Evolutionary conservation across 2,113 vertebrate species (phyloP), one percentile per base, ranked within the genome.

Genomic region (Lucifuga dentata): DNA sequence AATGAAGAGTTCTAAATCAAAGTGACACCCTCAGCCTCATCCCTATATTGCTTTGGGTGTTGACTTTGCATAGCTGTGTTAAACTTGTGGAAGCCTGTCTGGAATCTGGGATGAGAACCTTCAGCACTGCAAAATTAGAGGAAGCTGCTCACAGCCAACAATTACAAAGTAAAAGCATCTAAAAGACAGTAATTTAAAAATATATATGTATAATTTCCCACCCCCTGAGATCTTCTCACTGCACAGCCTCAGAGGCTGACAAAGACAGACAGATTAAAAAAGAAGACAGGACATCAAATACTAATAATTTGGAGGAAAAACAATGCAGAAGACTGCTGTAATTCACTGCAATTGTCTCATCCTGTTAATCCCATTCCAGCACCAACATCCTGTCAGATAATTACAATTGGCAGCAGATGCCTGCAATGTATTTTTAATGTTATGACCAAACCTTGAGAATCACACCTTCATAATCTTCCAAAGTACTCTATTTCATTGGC

Each of bases 161-260:
- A 86, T 77, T 86, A 82, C 75, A 73, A 69, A 53, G 63, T 73
- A 57, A 88, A 84, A 76, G 32, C 21, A 62, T 68, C 32, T 66
- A 21, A 80, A 76, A 73, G 19, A 76, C 40, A 65, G 76, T 78
- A 1, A 81, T 87, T 88, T 66, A 44, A 76, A 83, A 86, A 23
- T 26, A 40, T 68, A 43, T 10, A 62, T 60, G 61, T 72, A 73
- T 79, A 60, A 82, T 85, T 73, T 68, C 45, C 10, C 3, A 26
- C 15, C 17, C 8, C 49, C 10, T 33, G 48, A 78, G 43, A 68
- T 39, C 13, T 8, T 2, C 10, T 38, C 49, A 52, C 26, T 21
- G 8, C n/a, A 44, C 0, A 3, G 20, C 55, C 32, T 44, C 23
- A 56, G 33, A 77, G 49, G 63, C 29, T 7, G 7, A 7, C 26